Percentiles rank a stretch among this genome's conserved stretches.
Evolutionary conservation across 1,140 invertebrate genomes (phyloP).

Genomic region (Ceratina australensis): DNA sequence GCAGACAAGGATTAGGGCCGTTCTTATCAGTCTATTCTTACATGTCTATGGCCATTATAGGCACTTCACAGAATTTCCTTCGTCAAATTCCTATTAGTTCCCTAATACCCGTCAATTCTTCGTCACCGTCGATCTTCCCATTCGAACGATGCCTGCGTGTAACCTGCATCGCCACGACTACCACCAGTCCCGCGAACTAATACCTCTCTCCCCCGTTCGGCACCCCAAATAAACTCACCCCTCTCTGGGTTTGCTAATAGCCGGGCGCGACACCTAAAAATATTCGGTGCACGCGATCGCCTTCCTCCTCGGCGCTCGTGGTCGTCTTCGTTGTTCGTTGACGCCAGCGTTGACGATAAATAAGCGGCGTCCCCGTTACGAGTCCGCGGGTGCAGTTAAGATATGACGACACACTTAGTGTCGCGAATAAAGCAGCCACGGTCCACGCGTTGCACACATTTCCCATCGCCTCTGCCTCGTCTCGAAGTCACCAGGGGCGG

Average conservation of each 20-base stretch:
- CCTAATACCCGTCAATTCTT: neutral
- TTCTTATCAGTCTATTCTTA: no score
- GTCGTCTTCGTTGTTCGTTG: slow-evolving; percentile 50
- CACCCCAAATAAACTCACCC: neutral
- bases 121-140: neutral
- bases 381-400: slow-evolving; percentile 42
- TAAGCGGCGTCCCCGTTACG: slow-evolving; percentile 42
- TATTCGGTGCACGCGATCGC: slow-evolving; percentile 48
- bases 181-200: neutral
- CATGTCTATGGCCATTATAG: no score
- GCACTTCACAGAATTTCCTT: neutral
- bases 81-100: neutral
- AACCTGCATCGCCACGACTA: neutral
- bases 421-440: slow-evolving; percentile 54
- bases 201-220: neutral
- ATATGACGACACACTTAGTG: slow-evolving; percentile 61
- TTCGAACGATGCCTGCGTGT: neutral
- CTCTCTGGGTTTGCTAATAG: neutral
- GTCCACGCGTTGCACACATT: neutral
- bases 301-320: slow-evolving; percentile 27
- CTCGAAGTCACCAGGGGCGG: slow-evolving; percentile 33
- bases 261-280: slow-evolving; percentile 46
- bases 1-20: no score
- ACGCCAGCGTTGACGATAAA: slow-evolving; percentile 56
- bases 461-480: slow-evolving; percentile 12